Base-by-base conservation (phyloP, 1,140 invertebrate genomes). In the Sinella curviseta region DNA sequence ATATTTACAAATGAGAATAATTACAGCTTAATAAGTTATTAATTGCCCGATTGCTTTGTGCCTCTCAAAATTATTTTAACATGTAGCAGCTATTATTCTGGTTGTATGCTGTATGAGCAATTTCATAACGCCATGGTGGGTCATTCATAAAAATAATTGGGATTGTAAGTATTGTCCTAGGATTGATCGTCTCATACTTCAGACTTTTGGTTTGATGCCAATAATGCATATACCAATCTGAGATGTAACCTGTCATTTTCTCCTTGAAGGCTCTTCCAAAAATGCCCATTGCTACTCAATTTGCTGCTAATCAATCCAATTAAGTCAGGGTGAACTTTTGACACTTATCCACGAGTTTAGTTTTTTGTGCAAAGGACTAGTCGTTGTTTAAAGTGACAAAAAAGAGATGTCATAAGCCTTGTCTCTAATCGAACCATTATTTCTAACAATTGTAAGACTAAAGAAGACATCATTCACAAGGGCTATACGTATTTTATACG, bases 241-340 rank as follows among this genome's bases (percentile, higher is more conserved):
- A 65, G 57, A 65, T 26, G 24, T n/a, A 65, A n/a, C 8, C 57
- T 26, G 57, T 65, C 8, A 4, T 14, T 48, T 8, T 12, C 39
- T 48, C 39, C 57, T 48, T 20, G 20, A 48, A 65, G 57, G 14
- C 14, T 65, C 24, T 26, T 65, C 57, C 24, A 65, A n/a, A 65
- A 65, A 65, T 14, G 16, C 57, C 57, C 8, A 65, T 70, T 70
- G 30, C 30, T 70, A 30, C 65, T 70, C 65, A 70, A 70, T 70
- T 70, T 70, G 65, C 31, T 70, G 28, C n/a, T 70, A 70, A 70
- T 70, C 26, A 70, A 70, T 70, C 65, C 65, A 31, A 70, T 70
- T 30, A 70, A 33, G 16, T 65, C 39, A 48, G 39, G 39, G 20
- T 60, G 12, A 17, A 12, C 57, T 60, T 26, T 3, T 60, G 12